Percentiles rank a stretch among this genome's conserved stretches.
phyloP scores from a whole-genome alignment of 1,140 invertebrate genomes.

The Drosophila pectinifera region DNA sequence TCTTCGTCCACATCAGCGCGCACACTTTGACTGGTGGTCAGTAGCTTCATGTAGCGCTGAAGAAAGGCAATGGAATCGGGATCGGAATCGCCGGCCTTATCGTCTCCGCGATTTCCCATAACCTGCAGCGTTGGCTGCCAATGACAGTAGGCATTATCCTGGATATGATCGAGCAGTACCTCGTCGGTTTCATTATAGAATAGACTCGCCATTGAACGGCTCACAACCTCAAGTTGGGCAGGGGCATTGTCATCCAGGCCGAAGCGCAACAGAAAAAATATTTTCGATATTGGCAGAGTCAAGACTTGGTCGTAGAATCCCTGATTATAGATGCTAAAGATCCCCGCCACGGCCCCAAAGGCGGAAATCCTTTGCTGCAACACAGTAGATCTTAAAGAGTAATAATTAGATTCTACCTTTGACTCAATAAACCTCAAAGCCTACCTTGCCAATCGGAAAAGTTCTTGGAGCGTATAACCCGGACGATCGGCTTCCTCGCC shows the following conservation, averaged over 20 bases:
- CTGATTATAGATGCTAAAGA: constrained; percentile 90
- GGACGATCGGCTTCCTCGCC: constrained; percentile 95
- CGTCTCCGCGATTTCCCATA: constrained; percentile 30
- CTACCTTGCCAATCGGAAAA: constrained; percentile 89
- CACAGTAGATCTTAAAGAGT: constrained; percentile 86
- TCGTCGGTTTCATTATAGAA: constrained; percentile 92
- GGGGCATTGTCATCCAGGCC: constrained; percentile 93
- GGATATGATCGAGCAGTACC: constrained; percentile 88
- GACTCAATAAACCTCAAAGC: accelerated
- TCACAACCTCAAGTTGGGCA: constrained; percentile 89
- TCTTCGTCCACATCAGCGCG: constrained; percentile 68
- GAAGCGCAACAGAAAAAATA: constrained; percentile 93
- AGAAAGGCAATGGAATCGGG: constrained; percentile 66
- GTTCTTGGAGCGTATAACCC: constrained; percentile 94
- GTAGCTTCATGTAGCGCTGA: constrained; percentile 70
- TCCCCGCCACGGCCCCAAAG: constrained; percentile 91
- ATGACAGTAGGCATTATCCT: constrained; percentile 88
- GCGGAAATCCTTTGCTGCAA: constrained; percentile 92
- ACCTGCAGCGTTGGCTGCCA: constrained; percentile 88
- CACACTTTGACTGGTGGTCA: constrained; percentile 57
- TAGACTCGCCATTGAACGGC: constrained; percentile 90
- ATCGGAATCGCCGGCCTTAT: constrained; percentile 41
- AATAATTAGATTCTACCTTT: neutral
- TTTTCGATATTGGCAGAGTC: constrained; percentile 88
- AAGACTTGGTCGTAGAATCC: constrained; percentile 90